phyloP scores from a whole-genome alignment of 1,140 invertebrate species.

The Vollenhovia emeryi region DNA sequence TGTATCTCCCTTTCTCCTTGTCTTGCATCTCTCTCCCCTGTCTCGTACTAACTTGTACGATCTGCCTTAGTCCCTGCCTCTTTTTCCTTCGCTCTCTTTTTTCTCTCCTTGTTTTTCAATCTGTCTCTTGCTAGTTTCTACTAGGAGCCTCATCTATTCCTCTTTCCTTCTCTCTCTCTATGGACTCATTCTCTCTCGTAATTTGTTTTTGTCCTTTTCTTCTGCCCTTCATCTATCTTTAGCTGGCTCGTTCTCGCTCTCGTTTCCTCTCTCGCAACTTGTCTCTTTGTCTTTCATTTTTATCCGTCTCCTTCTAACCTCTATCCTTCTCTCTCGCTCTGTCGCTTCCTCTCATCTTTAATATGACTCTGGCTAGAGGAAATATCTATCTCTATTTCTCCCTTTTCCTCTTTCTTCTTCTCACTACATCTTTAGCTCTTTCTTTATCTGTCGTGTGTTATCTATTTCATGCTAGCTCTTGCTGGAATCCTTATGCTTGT shows the following conservation, averaged over 20 bases:
- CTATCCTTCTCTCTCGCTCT: neutral
- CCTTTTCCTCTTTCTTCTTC: conserved; percentile 18
- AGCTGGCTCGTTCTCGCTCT: neutral
- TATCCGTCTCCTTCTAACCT: neutral
- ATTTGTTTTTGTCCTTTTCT: conserved; percentile 2
- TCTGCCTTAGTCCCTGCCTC: neutral
- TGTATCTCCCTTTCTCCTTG: neutral
- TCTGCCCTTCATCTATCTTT: conserved; percentile 19
- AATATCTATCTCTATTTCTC: neutral
- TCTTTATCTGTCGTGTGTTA: neutral
- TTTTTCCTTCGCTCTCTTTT: neutral
- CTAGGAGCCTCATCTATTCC: conserved; percentile 15
- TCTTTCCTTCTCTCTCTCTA: conserved; percentile 3
- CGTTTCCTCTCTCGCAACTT: neutral
- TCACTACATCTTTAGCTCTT: conserved; percentile 13
- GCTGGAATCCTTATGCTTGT: neutral
- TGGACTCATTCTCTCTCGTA: neutral
- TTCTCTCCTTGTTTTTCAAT: conserved; percentile 17
- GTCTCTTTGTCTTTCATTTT: conserved; percentile 17
- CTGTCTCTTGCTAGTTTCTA: conserved; percentile 27
- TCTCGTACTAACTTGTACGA: conserved; percentile 24
- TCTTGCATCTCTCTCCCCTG: neutral
- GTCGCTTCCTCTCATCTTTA: conserved; percentile 28
- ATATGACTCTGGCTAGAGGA: conserved; percentile 8
- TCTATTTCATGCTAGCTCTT: conserved; percentile 22